Conservation (phyloP, 2,113 vertebrate genomes). For the Alces alces region DNA sequence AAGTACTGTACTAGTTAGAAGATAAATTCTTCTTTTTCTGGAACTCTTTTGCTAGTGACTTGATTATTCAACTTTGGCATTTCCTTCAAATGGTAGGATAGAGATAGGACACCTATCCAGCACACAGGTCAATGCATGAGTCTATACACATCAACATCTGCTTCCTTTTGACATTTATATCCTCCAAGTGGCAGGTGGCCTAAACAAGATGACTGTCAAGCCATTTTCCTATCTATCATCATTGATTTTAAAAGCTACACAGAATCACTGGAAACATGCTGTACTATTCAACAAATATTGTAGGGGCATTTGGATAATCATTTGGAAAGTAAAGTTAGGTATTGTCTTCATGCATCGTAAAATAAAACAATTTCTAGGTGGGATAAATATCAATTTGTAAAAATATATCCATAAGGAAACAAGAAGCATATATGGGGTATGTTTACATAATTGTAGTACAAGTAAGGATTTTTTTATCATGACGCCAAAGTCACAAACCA, state of each 20-base stretch:
- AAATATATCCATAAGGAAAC: conserved; percentile 1
- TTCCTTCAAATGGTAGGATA: background rate
- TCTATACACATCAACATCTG: background rate
- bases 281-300: background rate
- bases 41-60: background rate
- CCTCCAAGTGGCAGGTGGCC: background rate
- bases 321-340: background rate
- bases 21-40: background rate
- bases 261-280: background rate
- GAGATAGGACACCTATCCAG: background rate
- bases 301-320: background rate
- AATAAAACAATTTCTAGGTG: background rate
- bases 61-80: background rate
- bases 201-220: background rate
- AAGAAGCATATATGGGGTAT: background rate
- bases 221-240: background rate
- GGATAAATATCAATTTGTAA: background rate
- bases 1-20: background rate
- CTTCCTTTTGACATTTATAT: background rate
- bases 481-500: background rate
- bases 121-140: background rate
- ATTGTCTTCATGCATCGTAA: background rate
- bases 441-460: background rate
- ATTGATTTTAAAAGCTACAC: background rate
- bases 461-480: background rate